phyloP scores from a whole-genome alignment of 2,797 vertebrate species.

The Labeo calbasu region DNA sequence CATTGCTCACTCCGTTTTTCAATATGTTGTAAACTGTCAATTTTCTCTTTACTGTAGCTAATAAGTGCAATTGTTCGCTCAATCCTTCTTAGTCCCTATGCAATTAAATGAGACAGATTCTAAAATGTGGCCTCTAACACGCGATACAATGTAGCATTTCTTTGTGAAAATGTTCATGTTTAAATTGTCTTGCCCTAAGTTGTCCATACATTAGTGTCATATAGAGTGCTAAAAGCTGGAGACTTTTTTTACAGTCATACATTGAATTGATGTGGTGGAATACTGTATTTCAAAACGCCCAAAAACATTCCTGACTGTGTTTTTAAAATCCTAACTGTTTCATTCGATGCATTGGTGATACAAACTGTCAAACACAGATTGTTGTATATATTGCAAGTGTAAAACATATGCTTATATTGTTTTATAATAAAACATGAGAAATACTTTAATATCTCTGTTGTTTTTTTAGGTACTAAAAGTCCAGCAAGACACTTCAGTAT shows the following conservation, averaged over 20 bases:
- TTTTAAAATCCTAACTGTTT: neutral
- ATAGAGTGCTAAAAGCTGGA: neutral
- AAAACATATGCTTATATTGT: conserved; percentile 22
- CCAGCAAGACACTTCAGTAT: neutral
- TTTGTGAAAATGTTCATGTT: neutral
- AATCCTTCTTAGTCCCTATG: neutral
- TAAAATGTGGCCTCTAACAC: neutral
- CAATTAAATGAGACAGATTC: neutral
- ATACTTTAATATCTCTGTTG: neutral
- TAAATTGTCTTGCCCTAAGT: neutral
- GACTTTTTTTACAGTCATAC: neutral
- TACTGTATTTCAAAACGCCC: neutral
- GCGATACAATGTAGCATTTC: conserved; percentile 2
- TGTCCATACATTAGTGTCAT: neutral
- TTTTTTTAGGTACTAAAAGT: neutral
- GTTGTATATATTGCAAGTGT: conserved; percentile 38
- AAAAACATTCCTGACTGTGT: neutral
- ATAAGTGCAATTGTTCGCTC: conserved; percentile 16
- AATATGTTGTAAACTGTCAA: neutral
- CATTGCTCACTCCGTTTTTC: neutral
- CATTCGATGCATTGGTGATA: neutral
- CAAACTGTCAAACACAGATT: conserved; percentile 4
- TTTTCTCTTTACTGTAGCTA: neutral
- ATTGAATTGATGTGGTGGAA: neutral
- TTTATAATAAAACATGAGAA: conserved; percentile 56